Base-by-base conservation (phyloP, 1,140 invertebrate species). In the Psilanteris sp. region DNA sequence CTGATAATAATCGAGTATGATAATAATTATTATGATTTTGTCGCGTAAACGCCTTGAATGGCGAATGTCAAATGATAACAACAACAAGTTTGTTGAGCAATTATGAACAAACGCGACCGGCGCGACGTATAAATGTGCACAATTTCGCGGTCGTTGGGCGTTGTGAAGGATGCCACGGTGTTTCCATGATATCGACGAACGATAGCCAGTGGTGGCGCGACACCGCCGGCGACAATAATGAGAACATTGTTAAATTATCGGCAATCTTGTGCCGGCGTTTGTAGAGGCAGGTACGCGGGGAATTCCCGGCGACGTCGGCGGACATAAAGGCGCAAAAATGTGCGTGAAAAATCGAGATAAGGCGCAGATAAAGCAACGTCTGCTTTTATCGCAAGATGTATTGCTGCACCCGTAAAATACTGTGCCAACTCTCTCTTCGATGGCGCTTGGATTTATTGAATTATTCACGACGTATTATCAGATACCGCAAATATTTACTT, bases 191-290 rank as follows among this genome's bases (percentile, higher is more conserved):
- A 68, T 57, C 64, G 22, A 2, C 14, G 27, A 18, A 18, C 22
- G 52, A 70, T 70, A 70, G 64, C 39, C 43, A 59, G 52, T 50
- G 20, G 43, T 37, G 26, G 64, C 27, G 27, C 43, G 52, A 59
- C 64, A 44, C 29, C 44, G 34, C 36, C 52, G 64, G 22, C 55
- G 48, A 73, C 68, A 73, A 73, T 73, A 72, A 72, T 72, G 68
- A 62, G 68, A 72, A 62, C 68, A 72, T 72, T 64, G 68, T 72
- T 72, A 72, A 72, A 72, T 55, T 72, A 72, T 72, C 68, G 55
- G 41, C 32, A 62, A 72, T 72, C 68, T 72, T 52, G 48, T 52
- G 48, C 54, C 20, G 26, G 41, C 34, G 52, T 59, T 32, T 32
- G 27, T 26, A 31, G 66, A 59, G 22, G 68, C 41, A 62, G 41